Base-by-base conservation (phyloP, 2,888 invertebrate species). In the Sicus ferrugineus region DNA sequence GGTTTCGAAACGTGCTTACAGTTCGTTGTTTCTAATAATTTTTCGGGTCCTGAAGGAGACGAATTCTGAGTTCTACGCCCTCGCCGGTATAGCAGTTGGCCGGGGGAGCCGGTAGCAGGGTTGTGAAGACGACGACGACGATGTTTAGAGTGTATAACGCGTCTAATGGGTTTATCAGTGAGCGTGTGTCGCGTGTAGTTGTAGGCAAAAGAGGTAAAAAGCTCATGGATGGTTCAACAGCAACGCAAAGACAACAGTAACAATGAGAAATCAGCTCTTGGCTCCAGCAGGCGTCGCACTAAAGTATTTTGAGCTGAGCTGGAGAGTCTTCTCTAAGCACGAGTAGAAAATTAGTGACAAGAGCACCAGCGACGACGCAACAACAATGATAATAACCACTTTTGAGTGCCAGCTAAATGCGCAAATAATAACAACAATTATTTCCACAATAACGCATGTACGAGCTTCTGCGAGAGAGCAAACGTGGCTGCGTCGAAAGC, bases 361-460 rank as follows among this genome's bases (percentile, higher is more conserved):
- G 3, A 28, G 28, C 6, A 28, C 26, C 9, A 54, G 28, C 23
- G 28, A 2, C 28, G 3, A 14, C 26, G 21, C 42, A 61, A 42
- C 38, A 38, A 21, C 65, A 54, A 64, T 11, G 19, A 5, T 11
- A 65, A 31, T 66, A 73, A 72, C 42, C 63, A 67, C 38, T 67
- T 67, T 74, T 73, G 76, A 77, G 72, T 76, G 76, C 73, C 73
- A 67, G 70, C 75, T 73, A 80, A 81, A 79, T 79, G 81, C 77
- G 80, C 79, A 82, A 82, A 81, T 81, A 81, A 81, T 81, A 80
- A 78, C 77, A 78, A 77, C 74, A 71, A 74, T 75, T 74, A 74
- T 73, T 72, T 42, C 58, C 68, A 71, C 46, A 67, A 74, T 72
- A 74, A 73, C 69, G 72, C 70, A 71, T 54, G 28, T 23, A 54